phyloP scores from a whole-genome alignment of 1,140 invertebrate species.

The Grapholita molesta region DNA sequence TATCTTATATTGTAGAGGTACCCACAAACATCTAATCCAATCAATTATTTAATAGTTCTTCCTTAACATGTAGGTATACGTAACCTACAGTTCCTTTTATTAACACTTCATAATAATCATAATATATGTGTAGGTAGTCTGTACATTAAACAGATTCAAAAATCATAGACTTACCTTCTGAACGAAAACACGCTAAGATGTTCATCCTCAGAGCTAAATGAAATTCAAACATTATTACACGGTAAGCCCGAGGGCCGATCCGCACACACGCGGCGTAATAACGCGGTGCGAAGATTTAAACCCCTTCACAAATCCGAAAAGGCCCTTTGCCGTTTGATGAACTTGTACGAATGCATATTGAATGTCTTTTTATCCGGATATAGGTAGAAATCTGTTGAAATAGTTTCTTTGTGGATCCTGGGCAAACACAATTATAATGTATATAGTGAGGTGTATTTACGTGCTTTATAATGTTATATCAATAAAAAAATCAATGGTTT shows the following conservation, averaged over 20 bases:
- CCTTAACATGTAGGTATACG: neutral
- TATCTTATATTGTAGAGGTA: neutral
- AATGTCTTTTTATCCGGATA: neutral
- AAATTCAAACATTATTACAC: conserved; percentile 40
- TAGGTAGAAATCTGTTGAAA: neutral
- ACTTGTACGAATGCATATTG: conserved; percentile 1
- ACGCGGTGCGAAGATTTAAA: conserved; percentile 36
- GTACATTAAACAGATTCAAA: conserved; percentile 8
- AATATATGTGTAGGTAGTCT: too few relatives aligned
- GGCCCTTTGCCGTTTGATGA: conserved; percentile 27
- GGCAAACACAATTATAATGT: neutral
- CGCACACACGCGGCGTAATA: neutral
- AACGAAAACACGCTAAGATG: conserved; percentile 2
- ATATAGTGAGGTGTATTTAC: neutral
- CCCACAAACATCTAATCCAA: neutral
- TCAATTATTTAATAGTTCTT: neutral
- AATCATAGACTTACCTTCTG: neutral
- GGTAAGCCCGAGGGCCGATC: conserved; percentile 27
- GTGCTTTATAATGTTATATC: neutral
- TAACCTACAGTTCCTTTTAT: too few relatives aligned
- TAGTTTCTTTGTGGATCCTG: neutral
- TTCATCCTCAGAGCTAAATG: conserved; percentile 23
- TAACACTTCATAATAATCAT: too few relatives aligned
- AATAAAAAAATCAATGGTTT: too few relatives aligned
- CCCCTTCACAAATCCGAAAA: conserved; percentile 32